phyloP scores from a whole-genome alignment of 2,797 vertebrate species.

The Tapera naevia region DNA sequence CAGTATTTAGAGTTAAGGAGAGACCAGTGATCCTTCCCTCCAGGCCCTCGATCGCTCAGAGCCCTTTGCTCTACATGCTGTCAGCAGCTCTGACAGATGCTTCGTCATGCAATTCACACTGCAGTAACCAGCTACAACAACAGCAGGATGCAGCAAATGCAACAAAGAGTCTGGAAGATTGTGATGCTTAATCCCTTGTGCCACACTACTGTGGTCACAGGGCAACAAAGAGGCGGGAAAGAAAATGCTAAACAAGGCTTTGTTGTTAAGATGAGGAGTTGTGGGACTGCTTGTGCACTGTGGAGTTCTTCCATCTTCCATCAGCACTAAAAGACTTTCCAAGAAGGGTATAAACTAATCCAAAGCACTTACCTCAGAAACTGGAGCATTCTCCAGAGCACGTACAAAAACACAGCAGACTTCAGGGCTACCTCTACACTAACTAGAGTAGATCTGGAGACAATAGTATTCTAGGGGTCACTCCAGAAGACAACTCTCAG shows the following conservation, averaged over 20 bases:
- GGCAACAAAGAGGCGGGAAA: not conserved
- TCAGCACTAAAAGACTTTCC: not conserved
- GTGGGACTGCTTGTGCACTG: fast-evolving
- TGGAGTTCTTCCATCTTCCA: not conserved
- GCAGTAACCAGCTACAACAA: not conserved
- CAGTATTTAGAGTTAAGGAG: not conserved
- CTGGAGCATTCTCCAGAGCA: not conserved
- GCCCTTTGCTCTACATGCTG: not conserved
- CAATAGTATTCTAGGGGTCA: not conserved
- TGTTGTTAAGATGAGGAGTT: not conserved
- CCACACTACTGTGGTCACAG: not conserved
- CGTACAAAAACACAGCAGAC: not conserved
- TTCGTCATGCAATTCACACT: fast-evolving
- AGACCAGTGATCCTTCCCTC: not conserved
- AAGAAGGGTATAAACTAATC: not conserved
- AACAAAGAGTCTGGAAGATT: not conserved
- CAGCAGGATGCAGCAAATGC: not conserved
- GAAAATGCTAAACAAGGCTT: not conserved
- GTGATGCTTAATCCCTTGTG: not conserved
- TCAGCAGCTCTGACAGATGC: not conserved
- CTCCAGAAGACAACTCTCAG: not conserved
- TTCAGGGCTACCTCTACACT: not conserved
- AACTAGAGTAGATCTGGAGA: not conserved
- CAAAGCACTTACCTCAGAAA: not conserved
- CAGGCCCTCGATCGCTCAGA: not conserved